Evolutionary conservation across 2,888 invertebrate species (phyloP), one percentile per base, ranked within the genome.

Genomic region (Ferrisia virgata): DNA sequence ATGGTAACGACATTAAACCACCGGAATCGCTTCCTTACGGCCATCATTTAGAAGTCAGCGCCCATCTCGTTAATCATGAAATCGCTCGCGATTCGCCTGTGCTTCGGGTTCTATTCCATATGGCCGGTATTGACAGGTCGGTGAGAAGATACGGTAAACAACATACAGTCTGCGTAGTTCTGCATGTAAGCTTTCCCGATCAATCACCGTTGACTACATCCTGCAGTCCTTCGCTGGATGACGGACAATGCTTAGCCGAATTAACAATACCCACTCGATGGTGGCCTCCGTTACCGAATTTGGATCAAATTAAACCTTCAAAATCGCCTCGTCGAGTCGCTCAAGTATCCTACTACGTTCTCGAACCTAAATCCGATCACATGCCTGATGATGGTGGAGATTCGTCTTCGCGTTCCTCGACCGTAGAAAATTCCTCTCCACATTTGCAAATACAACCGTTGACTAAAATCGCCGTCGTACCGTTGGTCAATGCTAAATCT

Each of bases 151-250:
- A 33, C 89, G 86, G 92, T 82, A 93, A 94, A 53, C 94, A 95
- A 86, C 85, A 84, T 25, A 92, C 93, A 87, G 94, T 95, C 31
- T 95, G 95, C 88, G 94, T 95, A 69, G 92, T 95, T 15, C 89
- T 95, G 86, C 95, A 95, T 88, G 95, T 95, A 0, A 91, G 90
- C 86, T 90, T 92, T 79, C 87, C 87, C 1, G 87, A 87, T 31
- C 72, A 82, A 69, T 69, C 76, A 31, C 86, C 91, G 82, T 90
- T 97, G 86, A 94, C 95, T 82, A 94, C 96, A 0, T 94, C 96
- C n/a, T 98, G 97, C 89, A 95, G 95, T 87, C 96, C 97, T 1
- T 96, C 95, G 88, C 95, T 95, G 13, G 95, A 96, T 88, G 96
- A 97, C 88, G 96, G 96, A 0, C 97, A 96, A 0, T 98, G 97